Evolutionary conservation across 2,888 invertebrate species (phyloP).

Genomic region (Rhimphoctona megacephalus): DNA sequence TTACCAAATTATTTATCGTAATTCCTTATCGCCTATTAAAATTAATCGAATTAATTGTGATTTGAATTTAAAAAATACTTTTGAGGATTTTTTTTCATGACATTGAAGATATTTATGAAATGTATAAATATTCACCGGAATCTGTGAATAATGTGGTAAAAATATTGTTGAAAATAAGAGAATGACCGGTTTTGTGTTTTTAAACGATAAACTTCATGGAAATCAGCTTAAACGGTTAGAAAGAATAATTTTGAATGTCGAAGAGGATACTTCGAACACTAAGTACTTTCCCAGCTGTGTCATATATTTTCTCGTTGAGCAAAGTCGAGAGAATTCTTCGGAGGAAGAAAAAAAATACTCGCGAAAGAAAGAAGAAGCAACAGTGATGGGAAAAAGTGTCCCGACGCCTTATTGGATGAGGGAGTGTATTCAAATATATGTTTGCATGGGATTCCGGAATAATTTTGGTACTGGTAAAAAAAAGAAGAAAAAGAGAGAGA

Average conservation of each 20-base stretch:
- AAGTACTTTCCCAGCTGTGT: conserved; percentile 6
- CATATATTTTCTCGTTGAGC: conserved; percentile 19
- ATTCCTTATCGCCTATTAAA: neutral
- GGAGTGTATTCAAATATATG: neutral
- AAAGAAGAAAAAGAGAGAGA: neutral
- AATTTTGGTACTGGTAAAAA: conserved; percentile 19
- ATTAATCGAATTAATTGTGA: neutral
- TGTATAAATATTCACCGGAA: neutral
- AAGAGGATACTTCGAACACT: neutral
- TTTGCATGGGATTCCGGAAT: conserved; percentile 27
- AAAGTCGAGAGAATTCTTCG: neutral
- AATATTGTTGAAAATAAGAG: conserved; percentile 4
- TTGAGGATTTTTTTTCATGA: neutral
- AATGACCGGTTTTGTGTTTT: conserved; percentile 1
- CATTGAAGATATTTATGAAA: neutral
- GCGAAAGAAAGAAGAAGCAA: conserved; percentile 3
- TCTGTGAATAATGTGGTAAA: neutral
- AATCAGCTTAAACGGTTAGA: conserved; percentile 32
- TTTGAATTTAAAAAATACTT: neutral
- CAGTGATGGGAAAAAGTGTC: conserved; percentile 30
- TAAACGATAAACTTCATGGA: conserved; percentile 42
- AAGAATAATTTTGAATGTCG: conserved; percentile 65
- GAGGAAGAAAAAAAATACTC: conserved; percentile 16
- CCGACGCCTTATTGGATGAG: conserved; percentile 13
- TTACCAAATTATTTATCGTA: too few species aligned